phyloP scores from a whole-genome alignment of 2,888 invertebrate species.

The Glaucopsyche alexis region DNA sequence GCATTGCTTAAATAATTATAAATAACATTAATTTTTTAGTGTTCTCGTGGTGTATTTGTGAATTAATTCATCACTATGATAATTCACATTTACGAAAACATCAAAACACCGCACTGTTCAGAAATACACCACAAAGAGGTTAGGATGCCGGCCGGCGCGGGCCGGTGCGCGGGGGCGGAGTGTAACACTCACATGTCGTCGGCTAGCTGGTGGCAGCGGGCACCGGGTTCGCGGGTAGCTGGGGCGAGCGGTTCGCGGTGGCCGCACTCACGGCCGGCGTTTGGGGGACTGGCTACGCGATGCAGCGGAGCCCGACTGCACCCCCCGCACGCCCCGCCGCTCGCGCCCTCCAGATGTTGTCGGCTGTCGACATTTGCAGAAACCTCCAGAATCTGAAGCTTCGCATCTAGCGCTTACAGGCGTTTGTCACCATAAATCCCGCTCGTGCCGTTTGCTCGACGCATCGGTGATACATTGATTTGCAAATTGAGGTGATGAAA shows the following conservation, averaged over 20 bases:
- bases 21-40: constrained; percentile 48
- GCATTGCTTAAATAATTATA: constrained; percentile 48
- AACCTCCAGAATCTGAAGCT: constrained; percentile 54
- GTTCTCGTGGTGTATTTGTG: constrained; percentile 48
- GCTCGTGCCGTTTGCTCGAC: constrained; percentile 31
- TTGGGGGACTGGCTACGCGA: constrained; percentile 72
- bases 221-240: constrained; percentile 54
- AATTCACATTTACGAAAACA: constrained; percentile 40
- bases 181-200: constrained; percentile 66
- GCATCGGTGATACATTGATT: constrained; percentile 28
- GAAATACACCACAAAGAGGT: constrained; percentile 60
- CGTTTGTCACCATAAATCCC: constrained; percentile 36
- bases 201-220: constrained; percentile 30
- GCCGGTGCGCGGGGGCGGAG: constrained; percentile 42
- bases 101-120: constrained; percentile 48
- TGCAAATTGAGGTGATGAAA: constrained; percentile 32
- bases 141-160: constrained; percentile 66
- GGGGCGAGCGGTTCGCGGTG: constrained; percentile 64
- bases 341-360: constrained; percentile 70
- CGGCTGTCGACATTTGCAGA: constrained; percentile 47
- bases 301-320: constrained; percentile 64
- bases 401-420: constrained; percentile 33
- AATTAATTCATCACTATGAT: constrained; percentile 34
- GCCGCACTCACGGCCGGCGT: constrained; percentile 78
- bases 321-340: constrained; percentile 57